Evolutionary conservation across 2,113 vertebrate genomes (phyloP), one percentile per base, ranked within the genome.

Genomic region (Lampris megalopsis): DNA sequence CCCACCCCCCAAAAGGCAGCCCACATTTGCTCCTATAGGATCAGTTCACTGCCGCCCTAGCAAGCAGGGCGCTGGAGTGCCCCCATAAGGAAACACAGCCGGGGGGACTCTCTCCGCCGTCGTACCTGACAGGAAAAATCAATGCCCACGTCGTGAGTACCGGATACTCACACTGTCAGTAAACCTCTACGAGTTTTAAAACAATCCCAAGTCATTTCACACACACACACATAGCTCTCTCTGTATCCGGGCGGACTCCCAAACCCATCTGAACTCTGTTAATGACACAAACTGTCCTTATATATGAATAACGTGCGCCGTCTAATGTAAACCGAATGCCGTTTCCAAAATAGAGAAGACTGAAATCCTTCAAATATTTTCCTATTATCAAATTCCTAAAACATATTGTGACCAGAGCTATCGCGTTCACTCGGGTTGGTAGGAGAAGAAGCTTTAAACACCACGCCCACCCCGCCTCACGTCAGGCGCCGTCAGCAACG

Each of bases 51-150:
- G 49, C 35, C 53, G 36, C 43, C 3, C 60, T 60, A 57, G n/a
- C 42, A 58, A 43, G 50, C 45, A 62, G 47, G 43, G 62, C 67
- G 71, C 53, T 13, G 43, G 56, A 5, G 9, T 11, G 5, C 50
- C 50, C 50, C 50, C 10, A 4, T 41, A 10, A 43, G 61, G 67
- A 63, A 67, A 3, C 45, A 36, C 8, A 56, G 59, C 65, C 58
- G 60, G 37, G 72, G 48, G 66, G 76, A 24, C 24, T 24, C 40
- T 61, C n/a, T 63, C 43, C 61, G 61, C 59, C 41, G 58, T 24
- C 48, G 63, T 72, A 68, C 13, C 64, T 76, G 59, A 80, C 58
- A 73, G 47, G 13, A 66, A 10, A 60, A 65, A 50, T 56, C 49
- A 63, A 24, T 24, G 62, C 62, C 36, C n/a, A 68, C 36, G 60